phyloP scores from a whole-genome alignment of 1,140 invertebrate species.

The Zaprionus ornatus region DNA sequence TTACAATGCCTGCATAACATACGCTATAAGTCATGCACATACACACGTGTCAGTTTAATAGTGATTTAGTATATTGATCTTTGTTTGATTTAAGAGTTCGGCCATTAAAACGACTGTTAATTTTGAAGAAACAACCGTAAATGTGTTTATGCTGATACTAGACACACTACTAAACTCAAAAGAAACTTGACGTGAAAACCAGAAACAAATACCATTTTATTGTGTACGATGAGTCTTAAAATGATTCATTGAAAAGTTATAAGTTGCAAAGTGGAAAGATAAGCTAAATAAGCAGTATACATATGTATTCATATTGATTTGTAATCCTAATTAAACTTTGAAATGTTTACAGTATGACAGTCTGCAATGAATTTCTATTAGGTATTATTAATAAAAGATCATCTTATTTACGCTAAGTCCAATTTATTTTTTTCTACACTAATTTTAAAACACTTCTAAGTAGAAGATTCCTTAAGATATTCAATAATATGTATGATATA shows the following conservation, averaged over 20 bases:
- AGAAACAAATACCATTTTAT: slow-evolving; percentile 13
- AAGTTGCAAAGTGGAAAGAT: neutral
- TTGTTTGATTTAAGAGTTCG: neutral
- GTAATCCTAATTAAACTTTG: neutral
- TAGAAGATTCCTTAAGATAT: too few species aligned
- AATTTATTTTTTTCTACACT: too few species aligned
- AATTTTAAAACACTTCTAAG: too few species aligned
- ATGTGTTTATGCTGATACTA: slow-evolving; percentile 14
- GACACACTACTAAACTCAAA: neutral
- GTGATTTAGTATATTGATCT: slow-evolving; percentile 9
- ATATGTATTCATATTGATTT: neutral
- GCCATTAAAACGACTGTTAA: slow-evolving; percentile 2
- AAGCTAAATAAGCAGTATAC: neutral
- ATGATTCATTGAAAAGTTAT: slow-evolving; percentile 1
- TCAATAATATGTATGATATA: too few species aligned
- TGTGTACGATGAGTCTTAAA: neutral
- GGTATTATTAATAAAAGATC: too few species aligned
- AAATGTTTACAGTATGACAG: neutral
- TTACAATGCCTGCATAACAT: too few species aligned
- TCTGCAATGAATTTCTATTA: too few species aligned
- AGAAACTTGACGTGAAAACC: slow-evolving; percentile 11
- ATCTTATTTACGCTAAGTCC: too few species aligned
- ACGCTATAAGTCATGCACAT: neutral
- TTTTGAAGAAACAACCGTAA: slow-evolving; percentile 7
- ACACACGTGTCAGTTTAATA: neutral